Conservation (phyloP, 1,140 invertebrate species). For the Ceratosolen fusciceps region DNA sequence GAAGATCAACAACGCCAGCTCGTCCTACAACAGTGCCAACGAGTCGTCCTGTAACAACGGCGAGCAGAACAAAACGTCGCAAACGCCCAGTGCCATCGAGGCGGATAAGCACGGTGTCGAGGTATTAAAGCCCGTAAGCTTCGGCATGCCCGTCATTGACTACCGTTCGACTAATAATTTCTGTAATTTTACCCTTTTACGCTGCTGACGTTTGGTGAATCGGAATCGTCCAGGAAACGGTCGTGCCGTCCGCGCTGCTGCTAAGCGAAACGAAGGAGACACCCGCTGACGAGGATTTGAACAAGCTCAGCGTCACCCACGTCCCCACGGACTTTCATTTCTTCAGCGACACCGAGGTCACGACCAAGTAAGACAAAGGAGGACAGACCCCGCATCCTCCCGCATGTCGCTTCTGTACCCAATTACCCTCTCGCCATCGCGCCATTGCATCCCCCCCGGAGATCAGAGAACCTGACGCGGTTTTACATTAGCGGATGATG, state of each 20-base stretch:
- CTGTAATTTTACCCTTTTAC: too few relatives aligned
- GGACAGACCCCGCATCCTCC: too few relatives aligned
- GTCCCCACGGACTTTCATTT: slow-evolving; percentile 83
- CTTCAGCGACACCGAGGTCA: slow-evolving; percentile 92
- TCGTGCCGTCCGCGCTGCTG: too few relatives aligned
- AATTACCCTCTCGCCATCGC: too few relatives aligned
- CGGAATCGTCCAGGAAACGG: too few relatives aligned
- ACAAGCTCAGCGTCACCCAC: slow-evolving; percentile 50
- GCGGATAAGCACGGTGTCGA: neutral
- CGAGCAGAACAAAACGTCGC: slow-evolving; percentile 23
- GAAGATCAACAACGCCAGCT: slow-evolving; percentile 74
- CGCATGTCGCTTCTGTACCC: too few relatives aligned
- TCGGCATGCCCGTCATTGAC: too few relatives aligned
- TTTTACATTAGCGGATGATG: too few relatives aligned
- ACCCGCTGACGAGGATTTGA: slow-evolving; percentile 15
- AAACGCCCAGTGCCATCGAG: neutral
- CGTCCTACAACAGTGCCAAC: neutral
- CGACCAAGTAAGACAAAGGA: slow-evolving; percentile 77
- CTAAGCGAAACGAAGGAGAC: slow-evolving; percentile 2
- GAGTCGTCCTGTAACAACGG: neutral
- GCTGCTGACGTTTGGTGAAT: too few relatives aligned
- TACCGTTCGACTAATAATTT: too few relatives aligned
- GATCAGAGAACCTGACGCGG: too few relatives aligned
- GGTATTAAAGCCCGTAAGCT: slow-evolving; percentile 1
- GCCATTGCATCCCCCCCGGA: too few relatives aligned